A percentile compares a stretch with the other conserved stretches of the same genome.
These are phyloP conservation scores for Takifugu rubripes DNA, from an alignment of 2,797 vertebrate species.

Conservation along the genomic window DNA sequence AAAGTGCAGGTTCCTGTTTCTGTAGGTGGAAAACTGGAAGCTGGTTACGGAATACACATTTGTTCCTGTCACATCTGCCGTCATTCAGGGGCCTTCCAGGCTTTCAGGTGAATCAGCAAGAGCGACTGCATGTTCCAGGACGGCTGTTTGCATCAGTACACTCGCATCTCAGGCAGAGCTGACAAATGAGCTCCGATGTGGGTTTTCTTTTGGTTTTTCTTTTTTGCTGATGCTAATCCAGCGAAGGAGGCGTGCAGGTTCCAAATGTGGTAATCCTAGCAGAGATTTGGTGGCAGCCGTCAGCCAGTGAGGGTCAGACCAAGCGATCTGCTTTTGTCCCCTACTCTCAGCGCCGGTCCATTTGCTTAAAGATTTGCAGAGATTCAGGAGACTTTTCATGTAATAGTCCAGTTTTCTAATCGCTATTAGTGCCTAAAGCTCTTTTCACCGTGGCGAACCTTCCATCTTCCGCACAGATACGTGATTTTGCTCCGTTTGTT, in stretches of 20 bases:
- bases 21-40: background rate
- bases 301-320: slow-evolving; percentile 38
- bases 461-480: background rate
- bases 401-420: background rate
- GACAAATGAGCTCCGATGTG: slow-evolving; percentile 22
- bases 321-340: slow-evolving; percentile 34
- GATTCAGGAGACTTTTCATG: slow-evolving; percentile 8
- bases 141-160: slow-evolving; percentile 18
- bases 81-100: slow-evolving; percentile 6
- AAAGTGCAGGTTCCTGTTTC: no score
- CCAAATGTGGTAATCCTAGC: slow-evolving; percentile 43
- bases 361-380: slow-evolving; percentile 19
- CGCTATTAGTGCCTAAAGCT: no score
- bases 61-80: background rate
- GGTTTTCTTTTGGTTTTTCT: slow-evolving; percentile 20
- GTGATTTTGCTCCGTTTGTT: background rate
- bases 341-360: slow-evolving; percentile 19
- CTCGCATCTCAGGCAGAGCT: slow-evolving; percentile 18
- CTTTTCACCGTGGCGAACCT: background rate
- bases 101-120: slow-evolving; percentile 8
- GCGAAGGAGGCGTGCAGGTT: slow-evolving; percentile 40
- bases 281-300: slow-evolving; percentile 44
- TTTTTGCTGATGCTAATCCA: slow-evolving; percentile 22
- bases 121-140: slow-evolving; percentile 1
- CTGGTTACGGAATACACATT: background rate